Conservation (phyloP, 2,113 vertebrate genomes). For the Hippoglossus stenolepis region DNA sequence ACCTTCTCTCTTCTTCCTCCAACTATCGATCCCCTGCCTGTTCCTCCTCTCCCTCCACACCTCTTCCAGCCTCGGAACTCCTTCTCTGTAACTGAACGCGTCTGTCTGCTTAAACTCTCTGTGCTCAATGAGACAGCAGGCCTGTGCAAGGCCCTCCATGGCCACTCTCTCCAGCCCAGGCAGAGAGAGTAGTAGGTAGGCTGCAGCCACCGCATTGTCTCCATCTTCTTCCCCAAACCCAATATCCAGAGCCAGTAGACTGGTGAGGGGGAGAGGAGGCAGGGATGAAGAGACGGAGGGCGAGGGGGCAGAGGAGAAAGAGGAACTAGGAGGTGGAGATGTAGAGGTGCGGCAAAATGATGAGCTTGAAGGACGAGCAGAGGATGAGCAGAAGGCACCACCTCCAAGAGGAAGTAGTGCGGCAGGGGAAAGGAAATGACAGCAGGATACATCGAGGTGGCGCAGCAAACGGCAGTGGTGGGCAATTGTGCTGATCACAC, state of each 20-base stretch:
- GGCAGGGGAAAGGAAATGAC: slow-evolving; percentile 71
- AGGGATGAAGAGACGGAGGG: slow-evolving; percentile 19
- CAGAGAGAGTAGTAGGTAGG: slow-evolving; percentile 78
- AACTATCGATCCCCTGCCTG: background rate
- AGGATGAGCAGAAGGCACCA: slow-evolving; percentile 7
- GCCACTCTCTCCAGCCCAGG: slow-evolving; percentile 73
- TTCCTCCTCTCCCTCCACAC: slow-evolving; percentile 65
- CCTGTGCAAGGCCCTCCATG: slow-evolving; percentile 72
- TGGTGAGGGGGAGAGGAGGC: slow-evolving; percentile 59
- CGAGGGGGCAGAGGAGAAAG: slow-evolving; percentile 5
- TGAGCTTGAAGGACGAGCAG: slow-evolving; percentile 7
- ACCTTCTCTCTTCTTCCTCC: slow-evolving; percentile 7
- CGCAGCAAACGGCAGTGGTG: slow-evolving; percentile 61
- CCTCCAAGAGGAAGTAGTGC: slow-evolving; percentile 71
- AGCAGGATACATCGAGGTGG: slow-evolving; percentile 78
- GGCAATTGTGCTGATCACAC: slow-evolving; percentile 60
- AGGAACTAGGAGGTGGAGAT: slow-evolving; percentile 6
- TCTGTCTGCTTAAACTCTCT: slow-evolving; percentile 56
- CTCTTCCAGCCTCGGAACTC: slow-evolving; percentile 60
- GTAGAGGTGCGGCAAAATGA: background rate
- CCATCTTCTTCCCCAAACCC: slow-evolving; percentile 72
- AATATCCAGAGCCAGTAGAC: slow-evolving; percentile 79
- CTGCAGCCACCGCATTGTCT: slow-evolving; percentile 59
- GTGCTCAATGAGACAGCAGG: slow-evolving; percentile 70
- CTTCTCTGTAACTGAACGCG: slow-evolving; percentile 60